Base-by-base conservation (phyloP, 1,140 invertebrate genomes). In the Battus philenor region DNA sequence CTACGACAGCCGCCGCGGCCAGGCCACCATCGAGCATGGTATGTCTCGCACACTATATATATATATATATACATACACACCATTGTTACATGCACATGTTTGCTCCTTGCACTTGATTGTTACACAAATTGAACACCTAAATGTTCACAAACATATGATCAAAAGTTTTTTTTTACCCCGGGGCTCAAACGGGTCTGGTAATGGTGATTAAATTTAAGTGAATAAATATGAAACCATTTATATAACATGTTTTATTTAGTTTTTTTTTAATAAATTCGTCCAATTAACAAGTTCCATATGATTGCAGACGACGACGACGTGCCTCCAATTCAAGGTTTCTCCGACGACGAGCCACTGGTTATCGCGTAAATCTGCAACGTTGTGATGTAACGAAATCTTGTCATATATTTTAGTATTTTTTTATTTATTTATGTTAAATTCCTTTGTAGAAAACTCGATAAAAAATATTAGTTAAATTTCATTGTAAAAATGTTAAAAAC, bases 261-360 rank as follows among this genome's bases (percentile, higher is more conserved):
- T 36, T 44, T 49, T 29, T 30, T 44, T 39, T 56, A 56, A 67
- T 62, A 49, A 54, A 57, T 63, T 44, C 7, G 20, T 22, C 20
- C 8, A 12, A 47, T 27, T 12, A 31, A 11, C 9, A 30, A 11
- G 32, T 44, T 6, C 6, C 26, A 41, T 12, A 69, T 67, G 44
- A 4, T 86, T 88, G n/a, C 77, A 91, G 93, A 93, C 70, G 94
- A 96, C 66, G 94, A 96, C 73, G 94, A 96, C 66, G 91, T 92
- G 58, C 95, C 95, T 8, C 75, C 82, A 8, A 96, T 97, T 62
- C 90, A 92, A 78, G 95, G 95, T 12, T 97, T 97, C 82, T 95
- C 95, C 0, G 96, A 98, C 76, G 95, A 97, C 80, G 96, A 97
- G 79, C 96, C 96, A 34, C 86, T 98, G 54, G 95, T 98, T 50